A percentile compares a stretch with the other conserved stretches of the same genome.
phyloP scores from a whole-genome alignment of 2,797 vertebrate species.

The Nannoperca australis region DNA sequence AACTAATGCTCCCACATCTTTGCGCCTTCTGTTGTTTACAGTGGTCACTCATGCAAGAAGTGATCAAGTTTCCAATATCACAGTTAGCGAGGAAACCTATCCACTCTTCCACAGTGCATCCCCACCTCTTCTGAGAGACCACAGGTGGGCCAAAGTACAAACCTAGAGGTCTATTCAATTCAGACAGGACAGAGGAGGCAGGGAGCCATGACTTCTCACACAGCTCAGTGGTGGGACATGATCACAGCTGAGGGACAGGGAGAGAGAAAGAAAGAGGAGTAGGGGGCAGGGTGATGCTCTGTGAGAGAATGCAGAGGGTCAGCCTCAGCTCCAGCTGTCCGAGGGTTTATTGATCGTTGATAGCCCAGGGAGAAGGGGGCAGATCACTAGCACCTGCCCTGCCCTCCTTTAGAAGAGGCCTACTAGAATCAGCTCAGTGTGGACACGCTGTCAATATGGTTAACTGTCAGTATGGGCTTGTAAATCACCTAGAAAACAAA shows the following conservation, averaged over 20 bases:
- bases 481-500: conserved; percentile 10
- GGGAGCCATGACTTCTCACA: conserved; percentile 71
- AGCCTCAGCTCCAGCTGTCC: conserved; percentile 79
- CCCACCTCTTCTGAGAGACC: conserved; percentile 41
- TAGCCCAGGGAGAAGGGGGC: conserved; percentile 52
- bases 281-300: conserved; percentile 64
- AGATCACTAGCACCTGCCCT: conserved; percentile 68
- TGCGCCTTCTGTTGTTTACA: conserved; percentile 72
- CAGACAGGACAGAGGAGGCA: conserved; percentile 59
- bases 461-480: conserved; percentile 8
- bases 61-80: conserved; percentile 74
- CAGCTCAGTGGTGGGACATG: conserved; percentile 56
- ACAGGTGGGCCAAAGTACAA: conserved; percentile 67
- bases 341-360: conserved; percentile 80
- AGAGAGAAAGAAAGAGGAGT: conserved; percentile 13
- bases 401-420: conserved; percentile 36
- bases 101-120: conserved; percentile 34
- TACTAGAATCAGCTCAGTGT: conserved; percentile 33
- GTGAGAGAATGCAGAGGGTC: conserved; percentile 78
- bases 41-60: conserved; percentile 70
- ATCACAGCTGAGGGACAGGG: conserved; percentile 53
- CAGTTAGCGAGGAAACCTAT: conserved; percentile 55
- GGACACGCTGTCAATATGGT: too few species aligned
- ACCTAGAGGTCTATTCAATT: conserved; percentile 55
- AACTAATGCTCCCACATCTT: conserved; percentile 59